phyloP scores from a whole-genome alignment of 2,888 invertebrate genomes.

The Cataglyphis cursor region DNA sequence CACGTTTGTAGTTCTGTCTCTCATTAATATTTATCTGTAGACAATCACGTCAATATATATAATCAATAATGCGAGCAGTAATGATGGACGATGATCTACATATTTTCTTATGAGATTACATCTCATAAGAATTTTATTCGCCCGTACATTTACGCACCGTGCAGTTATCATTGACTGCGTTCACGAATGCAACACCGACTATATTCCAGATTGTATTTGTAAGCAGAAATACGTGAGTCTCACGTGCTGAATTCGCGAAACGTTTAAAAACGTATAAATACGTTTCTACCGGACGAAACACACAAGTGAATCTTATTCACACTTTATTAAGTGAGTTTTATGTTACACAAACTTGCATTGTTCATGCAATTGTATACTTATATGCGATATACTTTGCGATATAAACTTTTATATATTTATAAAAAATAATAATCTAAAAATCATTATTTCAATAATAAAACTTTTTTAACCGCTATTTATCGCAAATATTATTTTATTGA shows the following conservation, averaged over 20 bases:
- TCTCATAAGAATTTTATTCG: constrained; percentile 57
- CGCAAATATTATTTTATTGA: neutral
- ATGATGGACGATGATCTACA: constrained; percentile 40
- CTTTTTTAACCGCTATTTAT: neutral
- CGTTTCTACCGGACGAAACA: neutral
- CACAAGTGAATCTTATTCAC: constrained; percentile 35
- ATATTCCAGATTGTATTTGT: constrained; percentile 5
- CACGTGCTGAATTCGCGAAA: constrained; percentile 52
- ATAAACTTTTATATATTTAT: neutral
- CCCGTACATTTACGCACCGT: neutral
- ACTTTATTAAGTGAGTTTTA: constrained; percentile 12
- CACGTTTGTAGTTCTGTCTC: neutral
- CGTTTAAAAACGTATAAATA: constrained; percentile 8
- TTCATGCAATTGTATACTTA: neutral
- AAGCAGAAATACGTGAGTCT: constrained; percentile 13
- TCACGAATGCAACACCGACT: neutral
- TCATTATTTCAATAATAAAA: neutral
- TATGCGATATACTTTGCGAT: neutral
- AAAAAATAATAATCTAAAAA: neutral
- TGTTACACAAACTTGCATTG: neutral
- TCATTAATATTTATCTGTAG: neutral
- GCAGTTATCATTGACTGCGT: constrained; percentile 22
- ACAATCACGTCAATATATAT: neutral
- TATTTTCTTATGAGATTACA: constrained; percentile 44
- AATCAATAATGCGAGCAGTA: neutral